Evolutionary conservation across 2,797 vertebrate genomes (phyloP), one percentile per base, ranked within the genome.

Genomic region (Bovichtus diacanthus): DNA sequence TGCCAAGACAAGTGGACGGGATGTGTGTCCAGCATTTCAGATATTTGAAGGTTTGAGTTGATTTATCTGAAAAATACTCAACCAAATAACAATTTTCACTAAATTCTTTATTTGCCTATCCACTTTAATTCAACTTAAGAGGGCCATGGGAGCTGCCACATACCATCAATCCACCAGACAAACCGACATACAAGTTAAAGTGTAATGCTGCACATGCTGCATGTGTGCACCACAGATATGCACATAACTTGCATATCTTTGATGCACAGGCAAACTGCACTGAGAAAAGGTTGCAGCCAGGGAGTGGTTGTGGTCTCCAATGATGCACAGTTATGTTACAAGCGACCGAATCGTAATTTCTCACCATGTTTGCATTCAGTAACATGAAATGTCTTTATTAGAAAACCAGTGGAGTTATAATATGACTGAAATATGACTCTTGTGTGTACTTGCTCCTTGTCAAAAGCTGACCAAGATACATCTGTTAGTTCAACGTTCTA

Each of bases 1-100:
- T 75, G 81, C 69, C 79, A 49, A 74, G 69, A 85, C 82, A 86
- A 87, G 88, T 88, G 87, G 80, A 78, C 12, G 11, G 39, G 41
- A 56, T 68, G 54, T 60, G 63, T 78, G 39, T 65, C 38, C 2
- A 54, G 66, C 41, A 36, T 79, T 84, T 82, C 47, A 58, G 23
- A 58, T 77, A 27, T 75, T 31, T 51, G 6, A 23, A 13, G 23
- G 44, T 5, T 16, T 69, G n/a, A 58, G 29, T 19, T 59, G 36
- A 75, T 70, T 50, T 58, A 34, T 47, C 8, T 31, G 25, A 50
- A 51, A 34, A 56, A 23, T 13, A 25, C 1, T 50, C 18, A 34
- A 27, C 29, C 29, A 55, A 34, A 34, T 55, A 15, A 29, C 27
- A 29, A 29, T 9, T 34, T 34, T 38, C 1, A 13, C 7, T 34